phyloP scores from a whole-genome alignment of 2,113 vertebrate species.

The Sphaerodactylus townsendi region DNA sequence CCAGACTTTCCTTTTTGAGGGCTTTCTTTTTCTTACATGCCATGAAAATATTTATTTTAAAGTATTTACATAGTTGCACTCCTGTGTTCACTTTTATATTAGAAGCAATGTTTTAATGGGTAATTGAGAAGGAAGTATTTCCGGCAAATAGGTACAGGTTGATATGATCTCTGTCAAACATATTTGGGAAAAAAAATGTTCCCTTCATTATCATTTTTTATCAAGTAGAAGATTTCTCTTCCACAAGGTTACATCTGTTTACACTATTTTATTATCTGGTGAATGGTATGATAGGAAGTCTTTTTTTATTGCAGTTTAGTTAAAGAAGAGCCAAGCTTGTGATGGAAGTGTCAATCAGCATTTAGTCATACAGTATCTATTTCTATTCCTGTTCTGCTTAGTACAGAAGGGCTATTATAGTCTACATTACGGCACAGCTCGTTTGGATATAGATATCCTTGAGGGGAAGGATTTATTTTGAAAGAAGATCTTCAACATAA shows the following conservation, averaged over 20 bases:
- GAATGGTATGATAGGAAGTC: constrained; percentile 69
- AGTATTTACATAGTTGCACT: constrained; percentile 65
- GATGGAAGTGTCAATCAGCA: constrained; percentile 80
- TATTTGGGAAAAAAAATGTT: constrained; percentile 63
- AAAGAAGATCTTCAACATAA: constrained; percentile 77
- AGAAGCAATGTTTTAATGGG: constrained; percentile 60
- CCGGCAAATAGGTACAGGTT: constrained; percentile 61
- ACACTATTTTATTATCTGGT: constrained; percentile 73
- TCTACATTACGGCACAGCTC: constrained; percentile 77
- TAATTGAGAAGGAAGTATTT: constrained; percentile 66
- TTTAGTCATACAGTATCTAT: constrained; percentile 84
- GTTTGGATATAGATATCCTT: constrained; percentile 80
- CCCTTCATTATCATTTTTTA: constrained; percentile 60
- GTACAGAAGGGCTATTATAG: constrained; percentile 82
- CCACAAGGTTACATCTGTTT: constrained; percentile 73
- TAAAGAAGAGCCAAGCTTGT: constrained; percentile 68
- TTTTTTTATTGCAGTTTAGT: constrained; percentile 75
- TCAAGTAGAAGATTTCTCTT: constrained; percentile 53
- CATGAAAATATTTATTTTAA: constrained; percentile 73
- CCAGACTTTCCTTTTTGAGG: constrained; percentile 41
- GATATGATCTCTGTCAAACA: constrained; percentile 66
- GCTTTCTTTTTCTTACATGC: constrained; percentile 50
- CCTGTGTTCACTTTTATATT: constrained; percentile 37
- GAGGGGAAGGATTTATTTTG: constrained; percentile 80
- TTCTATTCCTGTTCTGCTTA: constrained; percentile 76